Conservation (phyloP, 2,888 invertebrate species). For the Stenodera caucasica region DNA sequence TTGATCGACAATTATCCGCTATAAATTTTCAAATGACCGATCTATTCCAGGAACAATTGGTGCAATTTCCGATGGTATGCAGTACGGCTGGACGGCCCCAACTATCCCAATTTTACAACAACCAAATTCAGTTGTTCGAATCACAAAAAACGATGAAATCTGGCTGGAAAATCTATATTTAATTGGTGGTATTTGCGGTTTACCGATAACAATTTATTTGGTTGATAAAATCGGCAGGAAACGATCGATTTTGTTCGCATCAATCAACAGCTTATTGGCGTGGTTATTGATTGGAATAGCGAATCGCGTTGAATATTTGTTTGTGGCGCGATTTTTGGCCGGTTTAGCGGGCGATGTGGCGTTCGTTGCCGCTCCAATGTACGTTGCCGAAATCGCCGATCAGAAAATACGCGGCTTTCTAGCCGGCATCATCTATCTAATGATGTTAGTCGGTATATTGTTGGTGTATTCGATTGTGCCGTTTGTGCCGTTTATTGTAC, state of each 20-base stretch:
- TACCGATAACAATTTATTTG: constrained; percentile 46
- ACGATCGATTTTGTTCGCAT: constrained; percentile 47
- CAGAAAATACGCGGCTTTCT: constrained; percentile 51
- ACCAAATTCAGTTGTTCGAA: constrained; percentile 43
- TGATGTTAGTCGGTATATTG: constrained; percentile 51
- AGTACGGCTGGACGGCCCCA: constrained; percentile 53
- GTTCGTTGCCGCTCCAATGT: constrained; percentile 53
- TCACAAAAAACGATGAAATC: constrained; percentile 38
- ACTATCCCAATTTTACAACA: constrained; percentile 47
- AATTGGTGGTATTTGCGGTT: constrained; percentile 41
- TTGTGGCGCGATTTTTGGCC: constrained; percentile 45
- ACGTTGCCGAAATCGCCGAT: constrained; percentile 53
- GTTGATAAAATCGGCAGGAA: constrained; percentile 48
- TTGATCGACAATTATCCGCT: neutral
- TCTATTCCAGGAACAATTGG: constrained; percentile 51
- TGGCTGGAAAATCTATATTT: constrained; percentile 44
- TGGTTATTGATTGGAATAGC: constrained; percentile 49
- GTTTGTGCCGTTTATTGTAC: constrained; percentile 47
- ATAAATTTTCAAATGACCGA: too few relatives aligned
- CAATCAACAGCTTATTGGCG: constrained; percentile 43
- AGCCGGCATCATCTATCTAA: constrained; percentile 50
- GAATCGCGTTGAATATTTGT: constrained; percentile 39
- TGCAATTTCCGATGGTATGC: constrained; percentile 54
- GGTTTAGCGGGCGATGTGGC: constrained; percentile 52
- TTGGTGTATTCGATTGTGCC: constrained; percentile 46